Evolutionary conservation across 2,113 vertebrate species (phyloP).

Genomic region (Otocyon megalotis): DNA sequence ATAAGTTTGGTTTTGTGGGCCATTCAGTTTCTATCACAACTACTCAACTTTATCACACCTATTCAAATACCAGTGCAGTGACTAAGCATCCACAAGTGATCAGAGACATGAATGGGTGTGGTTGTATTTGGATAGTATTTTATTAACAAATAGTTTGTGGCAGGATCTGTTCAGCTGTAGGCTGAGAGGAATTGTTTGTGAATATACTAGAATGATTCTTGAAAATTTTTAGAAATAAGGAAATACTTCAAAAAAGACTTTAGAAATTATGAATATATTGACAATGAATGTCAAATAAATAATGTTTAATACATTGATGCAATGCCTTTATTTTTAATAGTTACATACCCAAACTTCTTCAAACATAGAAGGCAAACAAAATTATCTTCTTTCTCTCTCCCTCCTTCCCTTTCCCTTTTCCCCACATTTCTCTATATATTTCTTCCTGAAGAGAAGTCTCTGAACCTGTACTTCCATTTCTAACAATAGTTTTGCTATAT

Average conservation of each 20-base stretch:
- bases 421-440: not conserved
- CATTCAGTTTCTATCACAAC: not conserved
- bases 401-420: not conserved
- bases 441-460: not conserved
- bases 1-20: not conserved
- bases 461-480: not conserved
- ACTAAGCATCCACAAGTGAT: not conserved
- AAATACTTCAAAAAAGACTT: not conserved
- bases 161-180: not conserved
- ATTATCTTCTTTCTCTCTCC: not conserved
- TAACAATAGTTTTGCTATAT: not conserved
- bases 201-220: not conserved
- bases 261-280: not conserved
- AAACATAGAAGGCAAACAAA: not conserved
- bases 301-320: not conserved
- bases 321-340: not conserved
- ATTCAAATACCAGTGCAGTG: not conserved
- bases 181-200: not conserved
- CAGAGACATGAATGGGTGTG: not conserved
- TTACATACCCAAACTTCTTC: not conserved
- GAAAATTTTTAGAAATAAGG: not conserved
- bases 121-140: not conserved
- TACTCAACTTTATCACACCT: not conserved
- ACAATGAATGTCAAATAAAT: not conserved
- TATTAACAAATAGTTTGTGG: not conserved